Evolutionary conservation across 1,140 invertebrate species (phyloP), one percentile per base, ranked within the genome.

Genomic region (Cydia amplana): DNA sequence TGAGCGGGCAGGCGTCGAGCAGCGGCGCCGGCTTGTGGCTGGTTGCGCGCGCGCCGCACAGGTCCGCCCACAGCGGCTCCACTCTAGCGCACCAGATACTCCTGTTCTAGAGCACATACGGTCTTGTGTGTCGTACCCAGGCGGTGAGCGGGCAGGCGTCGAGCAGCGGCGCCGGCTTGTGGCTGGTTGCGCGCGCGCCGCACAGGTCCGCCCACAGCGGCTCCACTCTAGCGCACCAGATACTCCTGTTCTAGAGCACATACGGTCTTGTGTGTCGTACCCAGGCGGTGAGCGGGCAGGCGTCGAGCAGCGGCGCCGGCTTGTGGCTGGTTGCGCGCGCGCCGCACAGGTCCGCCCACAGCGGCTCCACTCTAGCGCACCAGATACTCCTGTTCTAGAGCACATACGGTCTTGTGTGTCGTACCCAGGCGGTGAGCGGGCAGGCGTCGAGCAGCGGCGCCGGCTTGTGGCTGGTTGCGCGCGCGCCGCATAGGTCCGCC

Each of bases 1-100:
- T 97, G 12, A 99, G 87, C 0, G 98, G 98, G 81, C 98, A 96
- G 1, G 98, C 97, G 87, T 99, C 98, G 7, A 99, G 92, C 88
- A 99, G 97, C 1, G 98, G 97, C 46, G 97, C 95, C 0, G 97
- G 95, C 81, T 96, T 95, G 82, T 95, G 95, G 46, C 94, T 94
- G 20, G 96, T 95, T 1, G 96, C 96, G 55, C 95, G 91, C n/a
- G 96, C 96, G 1, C 96, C 96, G 76, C 95, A 94, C 90, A 99
- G 99, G 90, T 99, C 98, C 6, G 96, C 96, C 97, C 98, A 99
- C 46, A 98, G 94, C 0, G 98, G 98, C 88, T 99, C 98, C 23
- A 97, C 93, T 82, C 95, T 95, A 16, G 97, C 94, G 86, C 96
- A 97, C 98, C 98, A 98, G 9, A 99, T 95, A 84, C 97, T 95